These are phyloP conservation scores for Dione juno DNA, from an alignment of 2,888 invertebrate genomes.

Conservation along the genomic window DNA sequence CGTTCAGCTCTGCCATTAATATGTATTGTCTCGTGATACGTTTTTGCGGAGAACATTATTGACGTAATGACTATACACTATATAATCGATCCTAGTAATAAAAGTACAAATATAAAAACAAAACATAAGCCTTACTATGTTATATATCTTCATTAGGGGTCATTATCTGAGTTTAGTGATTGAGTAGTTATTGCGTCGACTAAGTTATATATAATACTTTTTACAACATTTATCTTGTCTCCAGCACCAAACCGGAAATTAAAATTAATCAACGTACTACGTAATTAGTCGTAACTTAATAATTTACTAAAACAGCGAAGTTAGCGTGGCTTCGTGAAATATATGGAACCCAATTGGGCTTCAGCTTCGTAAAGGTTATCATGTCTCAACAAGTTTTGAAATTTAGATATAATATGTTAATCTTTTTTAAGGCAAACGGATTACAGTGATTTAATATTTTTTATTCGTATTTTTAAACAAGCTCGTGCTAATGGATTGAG, in stretches of 20 bases:
- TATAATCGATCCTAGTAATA: too few species aligned
- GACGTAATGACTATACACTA: too few species aligned
- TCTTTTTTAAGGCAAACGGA: conserved; percentile 21
- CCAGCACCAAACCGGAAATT: background rate
- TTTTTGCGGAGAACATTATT: too few species aligned
- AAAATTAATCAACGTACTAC: background rate
- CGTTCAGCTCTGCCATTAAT: too few species aligned
- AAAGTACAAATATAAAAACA: too few species aligned
- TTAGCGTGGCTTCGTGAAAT: conserved; percentile 24
- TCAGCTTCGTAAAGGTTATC: conserved; percentile 22
- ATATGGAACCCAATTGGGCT: conserved; percentile 9
- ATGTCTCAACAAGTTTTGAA: conserved; percentile 30
- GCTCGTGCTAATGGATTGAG: conserved; percentile 28
- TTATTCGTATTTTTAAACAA: conserved; percentile 25
- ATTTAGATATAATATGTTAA: conserved; percentile 27
- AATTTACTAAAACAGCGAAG: conserved; percentile 11
- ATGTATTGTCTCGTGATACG: too few species aligned
- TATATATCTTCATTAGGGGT: too few species aligned
- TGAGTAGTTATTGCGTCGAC: too few species aligned
- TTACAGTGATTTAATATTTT: conserved; percentile 14
- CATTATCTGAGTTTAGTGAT: too few species aligned
- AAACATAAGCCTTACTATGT: too few species aligned
- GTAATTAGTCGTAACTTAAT: conserved; percentile 13
- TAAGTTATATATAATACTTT: too few species aligned
- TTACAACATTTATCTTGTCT: background rate